Percentiles rank a stretch among this genome's conserved stretches.
Evolutionary conservation across 2,797 vertebrate species (phyloP).

Genomic region (Myotis pilosus): DNA sequence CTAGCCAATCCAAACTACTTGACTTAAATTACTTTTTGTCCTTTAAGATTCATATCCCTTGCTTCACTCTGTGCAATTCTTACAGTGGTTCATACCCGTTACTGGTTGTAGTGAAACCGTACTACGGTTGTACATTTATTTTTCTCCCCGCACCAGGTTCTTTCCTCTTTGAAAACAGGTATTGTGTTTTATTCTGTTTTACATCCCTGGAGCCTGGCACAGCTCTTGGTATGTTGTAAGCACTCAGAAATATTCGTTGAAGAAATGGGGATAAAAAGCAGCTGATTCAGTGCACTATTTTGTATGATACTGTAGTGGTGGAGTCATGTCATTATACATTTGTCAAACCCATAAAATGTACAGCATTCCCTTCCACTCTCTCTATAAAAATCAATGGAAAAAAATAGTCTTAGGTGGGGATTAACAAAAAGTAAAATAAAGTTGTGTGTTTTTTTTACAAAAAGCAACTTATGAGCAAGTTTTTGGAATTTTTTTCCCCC

Average conservation of each 20-base stretch:
- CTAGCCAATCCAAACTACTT: background rate
- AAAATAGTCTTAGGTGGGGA: too few species aligned
- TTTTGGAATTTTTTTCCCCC: background rate
- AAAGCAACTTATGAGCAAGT: background rate
- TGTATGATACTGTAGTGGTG: background rate
- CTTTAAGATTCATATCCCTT: background rate
- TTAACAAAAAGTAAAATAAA: background rate
- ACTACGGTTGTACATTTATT: background rate
- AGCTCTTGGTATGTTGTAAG: background rate
- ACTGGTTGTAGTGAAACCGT: background rate
- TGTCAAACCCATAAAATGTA: background rate
- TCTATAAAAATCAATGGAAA: too few species aligned
- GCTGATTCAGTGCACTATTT: background rate
- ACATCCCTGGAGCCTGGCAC: background rate
- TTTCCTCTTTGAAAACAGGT: slow-evolving; percentile 8
- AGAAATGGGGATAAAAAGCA: background rate
- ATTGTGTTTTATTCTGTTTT: slow-evolving; percentile 34
- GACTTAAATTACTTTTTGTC: background rate
- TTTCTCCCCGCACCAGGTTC: background rate
- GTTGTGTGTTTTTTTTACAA: background rate
- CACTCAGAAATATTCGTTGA: slow-evolving; percentile 11
- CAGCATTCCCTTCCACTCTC: background rate
- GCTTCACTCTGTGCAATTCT: background rate
- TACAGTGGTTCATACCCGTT: background rate
- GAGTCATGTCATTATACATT: background rate